phyloP scores from a whole-genome alignment of 2,113 vertebrate species.

The Camarhynchus parvulus region DNA sequence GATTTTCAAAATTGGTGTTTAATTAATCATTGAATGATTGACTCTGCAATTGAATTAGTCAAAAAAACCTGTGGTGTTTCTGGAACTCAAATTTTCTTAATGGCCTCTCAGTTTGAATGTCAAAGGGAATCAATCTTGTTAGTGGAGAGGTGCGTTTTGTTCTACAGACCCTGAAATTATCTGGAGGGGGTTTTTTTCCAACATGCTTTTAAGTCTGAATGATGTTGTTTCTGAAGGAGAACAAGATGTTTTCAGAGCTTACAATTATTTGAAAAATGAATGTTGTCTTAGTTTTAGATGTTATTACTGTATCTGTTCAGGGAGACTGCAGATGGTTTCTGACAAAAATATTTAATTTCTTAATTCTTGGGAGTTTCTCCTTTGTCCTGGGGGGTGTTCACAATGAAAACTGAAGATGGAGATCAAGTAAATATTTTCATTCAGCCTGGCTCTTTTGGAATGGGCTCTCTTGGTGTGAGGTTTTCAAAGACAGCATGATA shows the following conservation, averaged over 20 bases:
- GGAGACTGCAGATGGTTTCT: not conserved
- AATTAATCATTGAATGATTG: not conserved
- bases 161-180: not conserved
- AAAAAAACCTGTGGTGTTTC: not conserved
- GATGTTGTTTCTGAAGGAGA: not conserved
- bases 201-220: not conserved
- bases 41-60: not conserved
- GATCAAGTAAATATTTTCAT: not conserved
- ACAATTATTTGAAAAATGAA: not conserved
- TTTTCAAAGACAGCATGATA: not conserved
- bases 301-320: not conserved
- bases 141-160: not conserved
- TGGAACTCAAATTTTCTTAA: not conserved
- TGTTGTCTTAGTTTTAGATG: not conserved
- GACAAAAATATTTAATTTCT: conserved; percentile 58
- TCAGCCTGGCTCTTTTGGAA: not conserved
- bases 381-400: not conserved
- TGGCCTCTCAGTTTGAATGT: not conserved
- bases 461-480: not conserved
- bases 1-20: not conserved
- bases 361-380: conserved; percentile 16
- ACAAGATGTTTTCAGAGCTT: not conserved
- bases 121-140: not conserved
- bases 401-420: conserved; percentile 2
- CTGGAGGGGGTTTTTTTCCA: not conserved